phyloP scores from a whole-genome alignment of 1,140 invertebrate species.

The Oncopodura yosiiana region DNA sequence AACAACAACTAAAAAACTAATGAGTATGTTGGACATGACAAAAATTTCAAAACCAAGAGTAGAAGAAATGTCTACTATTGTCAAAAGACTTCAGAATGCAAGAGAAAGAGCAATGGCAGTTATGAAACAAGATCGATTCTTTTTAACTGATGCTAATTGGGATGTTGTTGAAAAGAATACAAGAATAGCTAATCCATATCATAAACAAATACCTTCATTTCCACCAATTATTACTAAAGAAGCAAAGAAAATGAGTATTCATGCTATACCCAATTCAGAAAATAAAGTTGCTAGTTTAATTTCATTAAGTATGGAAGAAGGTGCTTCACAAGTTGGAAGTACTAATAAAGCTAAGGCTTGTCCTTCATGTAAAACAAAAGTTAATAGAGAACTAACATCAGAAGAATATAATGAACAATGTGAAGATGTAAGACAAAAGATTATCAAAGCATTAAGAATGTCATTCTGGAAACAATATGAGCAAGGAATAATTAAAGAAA shows the following conservation, averaged over 20 bases:
- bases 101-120: conserved; percentile 37
- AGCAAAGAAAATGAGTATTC: too few relatives aligned
- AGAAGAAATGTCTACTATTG: conserved; percentile 41
- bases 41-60: conserved; percentile 39
- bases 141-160: conserved; percentile 44
- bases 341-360: background rate
- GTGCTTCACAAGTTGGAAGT: conserved; percentile 1
- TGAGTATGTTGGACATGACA: conserved; percentile 41
- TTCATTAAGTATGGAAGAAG: background rate
- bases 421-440: background rate
- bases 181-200: conserved; percentile 36
- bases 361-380: background rate
- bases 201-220: conserved; percentile 7
- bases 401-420: background rate
- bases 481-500: conserved; percentile 15
- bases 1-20: conserved; percentile 39
- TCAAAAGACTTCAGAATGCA: conserved; percentile 36
- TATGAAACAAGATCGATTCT: conserved; percentile 41
- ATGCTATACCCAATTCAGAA: too few relatives aligned
- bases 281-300: too few relatives aligned
- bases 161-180: conserved; percentile 39
- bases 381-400: background rate
- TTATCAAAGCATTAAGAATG: background rate
- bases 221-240: background rate
- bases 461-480: conserved; percentile 29